A percentile compares a stretch with the other conserved stretches of the same genome.
These are phyloP conservation scores for Archivesica marissinica DNA, from an alignment of 1,140 invertebrate genomes.

Conservation along the genomic window DNA sequence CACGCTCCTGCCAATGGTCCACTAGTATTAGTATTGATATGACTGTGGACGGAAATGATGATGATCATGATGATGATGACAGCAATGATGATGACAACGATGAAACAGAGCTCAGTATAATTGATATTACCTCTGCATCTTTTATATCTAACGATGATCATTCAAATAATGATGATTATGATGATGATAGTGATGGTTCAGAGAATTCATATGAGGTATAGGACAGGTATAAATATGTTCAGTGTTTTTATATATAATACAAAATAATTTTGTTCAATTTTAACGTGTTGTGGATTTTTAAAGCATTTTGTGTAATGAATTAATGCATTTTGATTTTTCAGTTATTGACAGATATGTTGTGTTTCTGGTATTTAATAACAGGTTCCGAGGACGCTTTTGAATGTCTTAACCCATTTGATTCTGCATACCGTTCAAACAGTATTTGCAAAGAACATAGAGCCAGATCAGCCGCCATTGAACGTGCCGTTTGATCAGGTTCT, in stretches of 20 bases:
- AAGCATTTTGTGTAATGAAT: not conserved
- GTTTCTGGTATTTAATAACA: not conserved
- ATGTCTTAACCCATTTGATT: no score
- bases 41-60: not conserved
- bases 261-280: not conserved
- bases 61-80: not conserved
- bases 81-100: constrained; percentile 2
- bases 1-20: not conserved
- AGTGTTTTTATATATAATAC: not conserved
- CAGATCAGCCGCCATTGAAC: no score
- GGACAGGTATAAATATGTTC: constrained; percentile 35
- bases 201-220: constrained; percentile 55
- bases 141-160: constrained; percentile 20
- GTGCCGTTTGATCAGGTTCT: no score
- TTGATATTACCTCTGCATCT: constrained; percentile 17
- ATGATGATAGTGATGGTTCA: constrained; percentile 41
- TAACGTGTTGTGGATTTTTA: no score
- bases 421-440: no score
- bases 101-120: not conserved
- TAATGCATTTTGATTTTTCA: constrained; percentile 8
- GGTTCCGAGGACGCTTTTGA: no score
- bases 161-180: not conserved
- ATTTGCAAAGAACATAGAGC: no score
- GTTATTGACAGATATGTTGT: no score
- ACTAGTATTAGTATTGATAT: not conserved